Conservation (phyloP, 2,888 invertebrate genomes). For the Morinoia aosen region DNA sequence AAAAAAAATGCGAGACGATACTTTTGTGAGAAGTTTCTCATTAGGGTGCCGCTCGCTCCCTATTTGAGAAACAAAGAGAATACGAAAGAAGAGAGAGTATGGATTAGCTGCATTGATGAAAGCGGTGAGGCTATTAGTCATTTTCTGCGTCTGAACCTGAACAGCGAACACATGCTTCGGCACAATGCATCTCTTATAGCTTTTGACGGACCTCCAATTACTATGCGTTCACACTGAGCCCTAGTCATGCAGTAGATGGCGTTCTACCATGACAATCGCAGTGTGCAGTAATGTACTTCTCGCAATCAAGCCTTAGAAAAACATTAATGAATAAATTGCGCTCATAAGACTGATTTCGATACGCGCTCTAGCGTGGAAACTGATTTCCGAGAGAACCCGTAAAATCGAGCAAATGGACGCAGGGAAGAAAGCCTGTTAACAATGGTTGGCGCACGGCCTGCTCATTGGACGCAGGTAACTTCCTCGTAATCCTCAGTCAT, state of each 20-base stretch:
- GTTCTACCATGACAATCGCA: neutral
- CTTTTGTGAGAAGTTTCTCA: conserved; percentile 37
- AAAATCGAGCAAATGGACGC: conserved; percentile 1
- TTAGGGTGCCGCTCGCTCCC: conserved; percentile 12
- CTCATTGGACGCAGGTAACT: neutral
- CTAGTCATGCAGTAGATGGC: neutral
- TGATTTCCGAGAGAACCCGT: neutral
- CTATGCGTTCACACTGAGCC: neutral
- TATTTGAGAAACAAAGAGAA: conserved; percentile 43
- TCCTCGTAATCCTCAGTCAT: neutral
- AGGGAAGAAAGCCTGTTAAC: neutral
- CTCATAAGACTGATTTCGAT: neutral
- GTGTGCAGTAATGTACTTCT: neutral
- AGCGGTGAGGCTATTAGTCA: conserved; percentile 12
- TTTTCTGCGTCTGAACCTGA: neutral
- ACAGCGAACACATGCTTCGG: neutral
- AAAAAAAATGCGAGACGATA: neutral
- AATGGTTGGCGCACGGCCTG: neutral
- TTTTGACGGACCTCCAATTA: neutral
- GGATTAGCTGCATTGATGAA: conserved; percentile 47
- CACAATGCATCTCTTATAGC: conserved; percentile 15
- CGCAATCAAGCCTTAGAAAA: neutral
- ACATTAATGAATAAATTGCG: neutral
- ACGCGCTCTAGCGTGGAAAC: neutral
- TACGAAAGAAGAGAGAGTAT: conserved; percentile 18